Base-by-base conservation (phyloP, 2,888 invertebrate genomes). In the Drosophila monieri region DNA sequence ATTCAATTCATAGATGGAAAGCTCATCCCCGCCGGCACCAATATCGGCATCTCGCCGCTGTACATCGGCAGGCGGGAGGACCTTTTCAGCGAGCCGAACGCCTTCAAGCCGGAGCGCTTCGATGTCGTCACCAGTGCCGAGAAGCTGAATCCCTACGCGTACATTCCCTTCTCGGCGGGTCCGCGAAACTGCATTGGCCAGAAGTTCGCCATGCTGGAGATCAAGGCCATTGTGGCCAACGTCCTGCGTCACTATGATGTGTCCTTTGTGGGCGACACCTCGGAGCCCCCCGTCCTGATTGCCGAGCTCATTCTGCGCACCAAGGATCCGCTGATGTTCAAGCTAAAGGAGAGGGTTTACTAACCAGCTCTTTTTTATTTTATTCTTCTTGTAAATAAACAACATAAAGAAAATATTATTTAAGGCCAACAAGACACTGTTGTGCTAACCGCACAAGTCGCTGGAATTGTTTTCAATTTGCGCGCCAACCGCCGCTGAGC, bases 111-210 rank as follows among this genome's bases (percentile, higher is more conserved):
- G 2, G 92, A 92, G 73, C 89, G 92, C n/a, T 92, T 92, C 61
- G 87, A 89, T 67, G 77, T 86, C 5, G 86, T 86, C 2, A 88
- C 78, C 35, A 89, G 78, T 47, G 80, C 83, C 0, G 90, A 90
- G 41, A 90, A 90, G 64, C 77, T 83, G 25, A 91, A 90, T 76
- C 91, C 91, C 0, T 92, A 90, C 58, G 89, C 90, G 2, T 91
- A 89, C 64, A 90, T 92, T 59, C 92, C 92, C 5, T 92, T 92
- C 49, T 91, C 91, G 14, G 92, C 91, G 0, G 92, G 92, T 0
- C 84, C 91, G 8, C 89, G 92, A 5, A 91, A 92, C 73, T 91
- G 92, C 64, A 91, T 92, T 74, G 91, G 91, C 0, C 92, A 92
- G 64, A 91, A 90, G 62, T 92, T 92, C 56, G 92, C 92, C 27